A percentile compares a stretch with the other conserved stretches of the same genome.
These are phyloP conservation scores for Miltochrista miniata DNA, from an alignment of 2,888 invertebrate species.

Conservation along the genomic window DNA sequence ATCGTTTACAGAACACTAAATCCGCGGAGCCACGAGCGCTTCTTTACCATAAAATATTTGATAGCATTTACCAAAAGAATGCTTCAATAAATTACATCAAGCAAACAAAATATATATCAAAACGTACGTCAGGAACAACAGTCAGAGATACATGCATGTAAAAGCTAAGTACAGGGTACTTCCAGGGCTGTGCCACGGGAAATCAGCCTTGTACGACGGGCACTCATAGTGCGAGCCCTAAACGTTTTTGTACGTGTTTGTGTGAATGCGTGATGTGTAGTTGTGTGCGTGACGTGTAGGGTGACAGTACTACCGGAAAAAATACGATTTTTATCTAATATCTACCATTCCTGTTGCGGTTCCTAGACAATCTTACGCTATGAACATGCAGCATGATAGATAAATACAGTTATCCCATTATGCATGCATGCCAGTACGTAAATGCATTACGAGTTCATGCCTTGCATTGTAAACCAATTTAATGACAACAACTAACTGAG, in stretches of 20 bases:
- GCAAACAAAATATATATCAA: not conserved
- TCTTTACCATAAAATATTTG: not conserved
- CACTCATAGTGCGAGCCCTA: conserved; percentile 53
- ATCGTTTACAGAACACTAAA: too few species aligned
- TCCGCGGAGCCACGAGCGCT: too few species aligned
- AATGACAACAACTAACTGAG: too few species aligned
- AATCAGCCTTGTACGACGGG: conserved; percentile 55
- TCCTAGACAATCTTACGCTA: too few species aligned
- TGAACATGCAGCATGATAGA: too few species aligned
- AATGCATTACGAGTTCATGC: too few species aligned
- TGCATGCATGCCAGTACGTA: too few species aligned
- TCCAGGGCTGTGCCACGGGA: conserved; percentile 65
- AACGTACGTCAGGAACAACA: conserved; percentile 10
- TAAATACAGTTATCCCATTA: too few species aligned
- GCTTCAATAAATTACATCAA: not conserved
- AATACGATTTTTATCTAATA: not conserved
- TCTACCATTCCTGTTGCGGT: not conserved
- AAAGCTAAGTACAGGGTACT: conserved; percentile 45
- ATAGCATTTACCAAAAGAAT: not conserved
- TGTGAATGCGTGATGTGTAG: conserved; percentile 15
- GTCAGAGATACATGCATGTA: conserved; percentile 34
- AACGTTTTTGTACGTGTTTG: conserved; percentile 26
- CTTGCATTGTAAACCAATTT: too few species aligned
- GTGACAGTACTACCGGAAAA: conserved; percentile 10
- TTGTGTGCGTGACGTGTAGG: conserved; percentile 41